Evolutionary conservation across 92 coral and sea anemone genomes (phyloP), one percentile per base, ranked within the genome.

Genomic region (Phenganax subtilis): DNA sequence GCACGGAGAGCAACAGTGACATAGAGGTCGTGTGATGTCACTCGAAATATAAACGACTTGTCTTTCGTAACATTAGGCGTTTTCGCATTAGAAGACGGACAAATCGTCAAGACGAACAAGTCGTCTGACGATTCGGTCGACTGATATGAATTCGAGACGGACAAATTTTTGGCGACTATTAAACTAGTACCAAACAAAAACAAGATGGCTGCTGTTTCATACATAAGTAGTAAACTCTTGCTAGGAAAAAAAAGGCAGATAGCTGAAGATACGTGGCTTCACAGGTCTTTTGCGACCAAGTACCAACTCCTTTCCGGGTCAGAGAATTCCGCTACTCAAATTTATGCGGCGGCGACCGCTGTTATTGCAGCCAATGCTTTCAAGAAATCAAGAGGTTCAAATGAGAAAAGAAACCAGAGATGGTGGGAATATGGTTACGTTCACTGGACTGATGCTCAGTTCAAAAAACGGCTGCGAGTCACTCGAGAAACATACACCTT

Each of bases 351-450:
- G 27, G 9, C 30, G 17, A 6, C 82, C 66, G 51, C 20, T 70
- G 25, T 16, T 7, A 77, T 12, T 6, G 75, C 72, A 59, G 53
- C 73, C 37, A 79, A 62, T 60, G 72, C 77, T n/a, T 80, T 76
- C n/a, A 69, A 67, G 80, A 86, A 83, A 82, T 8, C 59, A 51
- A 87, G 62, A 84, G 52, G 82, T 55, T 81, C 85, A 14, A 69
- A 68, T 66, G 83, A 84, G 77, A 44, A 66, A 63, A 83, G 87
- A 53, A 73, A 72, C 74, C 57, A 31, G 25, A 55, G 14, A 28
- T 83, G 87, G 90, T 84, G 90, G 90, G 87, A 87, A 53, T 68
- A 84, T 71, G 87, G 87, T 57, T 82, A 78, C 51, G 53, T 54
- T 55, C 63, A 81, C 76, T 86, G 89, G 89, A 80, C 82, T 27